Base-by-base conservation (phyloP, 2,113 vertebrate genomes). In the Oreotrochilus melanogaster region DNA sequence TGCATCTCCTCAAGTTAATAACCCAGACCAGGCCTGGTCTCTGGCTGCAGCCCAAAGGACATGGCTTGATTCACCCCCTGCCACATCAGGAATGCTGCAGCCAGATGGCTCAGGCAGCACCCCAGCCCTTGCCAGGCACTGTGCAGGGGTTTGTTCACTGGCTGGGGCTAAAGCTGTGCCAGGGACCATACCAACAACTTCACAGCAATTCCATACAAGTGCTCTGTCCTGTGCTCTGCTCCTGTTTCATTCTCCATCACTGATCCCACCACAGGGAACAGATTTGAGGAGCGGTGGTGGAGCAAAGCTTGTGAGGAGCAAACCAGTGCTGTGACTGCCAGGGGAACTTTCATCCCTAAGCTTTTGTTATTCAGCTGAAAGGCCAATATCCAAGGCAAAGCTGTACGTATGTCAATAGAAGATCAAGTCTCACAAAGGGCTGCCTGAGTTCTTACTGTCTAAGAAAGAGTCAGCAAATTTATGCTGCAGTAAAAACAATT, bases 401-500 rank as follows among this genome's bases (percentile, higher is more conserved):
- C 57, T 58, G 74, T 64, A 43, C 37, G 17, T 35, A 69, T 89
- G 95, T 92, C 93, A 91, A 89, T 64, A 89, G 94, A 61, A 74
- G 47, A 93, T 92, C 95, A 88, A 92, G 78, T 91, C 88, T 83
- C 90, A 92, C 92, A 92, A 89, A 96, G 78, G 23, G 62, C 84
- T 95, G 89, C 87, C 80, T 37, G 7, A 82, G 70, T 65, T 54
- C 78, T 92, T 78, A 83, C 83, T 88, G 91, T 87, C 93, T 95
- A 86, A 91, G 81, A 91, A 91, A 95, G 76, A 88, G 81, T 96
- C 93, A 96, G 95, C 92, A 94, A 96, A 97, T 97, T 96, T 97
- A 97, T 96, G 94, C 76, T 95, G 95, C 88, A 96, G 92, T 94
- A 96, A 97, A 97, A 97, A 95, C 92, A 96, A 96, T 78, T 85